These are phyloP conservation scores for Alfaro cultratus DNA, from an alignment of 2,797 vertebrate species.

Conservation along the genomic window DNA sequence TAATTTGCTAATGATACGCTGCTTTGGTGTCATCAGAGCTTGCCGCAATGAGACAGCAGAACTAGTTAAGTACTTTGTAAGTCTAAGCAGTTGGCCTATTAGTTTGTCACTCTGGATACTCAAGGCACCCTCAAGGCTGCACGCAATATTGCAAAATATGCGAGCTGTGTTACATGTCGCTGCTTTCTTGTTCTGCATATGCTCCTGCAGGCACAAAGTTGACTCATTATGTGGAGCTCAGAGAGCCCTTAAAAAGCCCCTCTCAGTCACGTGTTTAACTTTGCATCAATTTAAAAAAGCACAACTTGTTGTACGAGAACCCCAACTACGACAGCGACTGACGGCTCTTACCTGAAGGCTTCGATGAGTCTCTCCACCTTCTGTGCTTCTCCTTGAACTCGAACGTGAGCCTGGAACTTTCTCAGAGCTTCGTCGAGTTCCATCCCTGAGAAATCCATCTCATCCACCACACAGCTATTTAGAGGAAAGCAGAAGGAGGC, in stretches of 20 bases:
- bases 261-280: conserved; percentile 34
- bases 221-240: conserved; percentile 36
- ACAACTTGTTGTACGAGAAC: conserved; percentile 31
- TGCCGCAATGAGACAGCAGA: conserved; percentile 36
- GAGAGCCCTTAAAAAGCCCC: conserved; percentile 30
- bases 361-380: conserved; percentile 98
- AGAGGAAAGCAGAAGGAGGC: conserved; percentile 15
- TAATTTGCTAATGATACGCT: conserved; percentile 64
- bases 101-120: conserved; percentile 42
- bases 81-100: conserved; percentile 39
- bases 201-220: conserved; percentile 44
- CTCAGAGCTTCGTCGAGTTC: conserved; percentile 97
- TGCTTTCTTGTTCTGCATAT: conserved; percentile 46
- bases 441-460: conserved; percentile 99
- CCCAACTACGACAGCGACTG: conserved; percentile 31
- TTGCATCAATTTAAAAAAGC: conserved; percentile 37
- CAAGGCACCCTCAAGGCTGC: conserved; percentile 24
- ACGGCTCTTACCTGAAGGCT: conserved; percentile 90
- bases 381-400: conserved; percentile 98
- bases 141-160: conserved; percentile 29
- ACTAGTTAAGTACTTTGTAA: conserved; percentile 36
- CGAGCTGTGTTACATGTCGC: conserved; percentile 23
- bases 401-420: conserved; percentile 98
- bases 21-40: conserved; percentile 55
- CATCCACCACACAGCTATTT: conserved; percentile 94